These are phyloP conservation scores for Bembecia ichneumoniformis DNA, from an alignment of 2,888 invertebrate species.

Conservation along the genomic window DNA sequence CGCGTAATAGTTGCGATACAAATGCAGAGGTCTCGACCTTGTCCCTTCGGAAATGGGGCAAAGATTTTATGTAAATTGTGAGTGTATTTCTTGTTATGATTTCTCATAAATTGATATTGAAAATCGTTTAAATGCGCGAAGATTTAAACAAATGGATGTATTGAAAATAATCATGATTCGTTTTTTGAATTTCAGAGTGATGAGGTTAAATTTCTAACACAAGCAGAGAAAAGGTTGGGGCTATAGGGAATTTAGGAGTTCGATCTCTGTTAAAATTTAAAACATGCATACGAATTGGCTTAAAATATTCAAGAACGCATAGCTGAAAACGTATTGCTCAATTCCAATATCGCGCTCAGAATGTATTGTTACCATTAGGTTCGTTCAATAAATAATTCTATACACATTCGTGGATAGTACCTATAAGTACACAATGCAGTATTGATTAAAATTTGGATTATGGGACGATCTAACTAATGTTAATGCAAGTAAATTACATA, in stretches of 20 bases:
- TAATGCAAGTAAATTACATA: too few species aligned
- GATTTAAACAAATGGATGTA: too few species aligned
- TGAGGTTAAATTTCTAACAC: too few species aligned
- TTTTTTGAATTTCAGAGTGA: too few species aligned
- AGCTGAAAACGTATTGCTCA: not conserved
- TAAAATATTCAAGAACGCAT: not conserved
- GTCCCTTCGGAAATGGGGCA: conserved; percentile 19
- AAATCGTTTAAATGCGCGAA: too few species aligned
- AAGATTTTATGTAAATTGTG: conserved; percentile 14
- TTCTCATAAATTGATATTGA: too few species aligned
- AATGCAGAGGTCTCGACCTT: conserved; percentile 21
- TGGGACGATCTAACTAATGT: too few species aligned
- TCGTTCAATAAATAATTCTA: not conserved
- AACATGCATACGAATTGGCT: not conserved
- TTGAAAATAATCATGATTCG: too few species aligned
- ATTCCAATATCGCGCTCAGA: not conserved
- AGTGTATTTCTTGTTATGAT: not conserved
- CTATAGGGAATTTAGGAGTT: not conserved
- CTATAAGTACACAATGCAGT: too few species aligned
- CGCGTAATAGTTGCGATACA: conserved; percentile 18
- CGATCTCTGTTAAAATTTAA: not conserved
- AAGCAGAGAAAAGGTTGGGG: too few species aligned
- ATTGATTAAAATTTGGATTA: too few species aligned
- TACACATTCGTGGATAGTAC: not conserved
- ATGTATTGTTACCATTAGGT: not conserved